These are phyloP conservation scores for Hesperophylax magnus DNA, from an alignment of 1,140 invertebrate genomes.

Conservation along the genomic window DNA sequence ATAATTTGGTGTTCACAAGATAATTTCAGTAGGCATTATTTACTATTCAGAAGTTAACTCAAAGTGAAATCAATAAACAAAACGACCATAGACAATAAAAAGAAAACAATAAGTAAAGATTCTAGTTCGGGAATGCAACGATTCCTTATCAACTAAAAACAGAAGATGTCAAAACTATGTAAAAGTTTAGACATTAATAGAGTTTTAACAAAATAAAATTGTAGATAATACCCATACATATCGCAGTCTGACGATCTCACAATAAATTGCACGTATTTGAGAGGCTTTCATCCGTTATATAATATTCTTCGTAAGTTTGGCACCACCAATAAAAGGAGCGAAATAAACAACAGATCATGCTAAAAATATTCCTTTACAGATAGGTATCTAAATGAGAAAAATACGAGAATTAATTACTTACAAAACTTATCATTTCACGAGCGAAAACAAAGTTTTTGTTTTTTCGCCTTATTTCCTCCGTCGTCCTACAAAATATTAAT, in stretches of 20 bases:
- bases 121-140: background rate
- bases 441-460: background rate
- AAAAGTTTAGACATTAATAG: background rate
- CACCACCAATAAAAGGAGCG: constrained; percentile 41
- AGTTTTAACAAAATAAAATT: constrained; percentile 5
- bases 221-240: constrained; percentile 31
- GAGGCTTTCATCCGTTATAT: constrained; percentile 29
- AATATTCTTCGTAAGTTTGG: constrained; percentile 35
- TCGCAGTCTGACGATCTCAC: constrained; percentile 46
- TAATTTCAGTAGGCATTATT: constrained; percentile 35
- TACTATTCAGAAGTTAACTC: constrained; percentile 12
- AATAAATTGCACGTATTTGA: constrained; percentile 48
- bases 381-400: constrained; percentile 11
- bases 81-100: background rate
- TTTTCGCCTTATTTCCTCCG: background rate
- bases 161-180: background rate
- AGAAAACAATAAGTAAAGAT: background rate
- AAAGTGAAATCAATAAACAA: constrained; percentile 24
- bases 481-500: background rate
- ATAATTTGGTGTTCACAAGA: constrained; percentile 39
- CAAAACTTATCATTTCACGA: background rate
- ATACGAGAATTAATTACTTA: constrained; percentile 9
- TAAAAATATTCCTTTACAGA: background rate
- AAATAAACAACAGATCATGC: constrained; percentile 18
- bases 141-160: constrained; percentile 12